These are phyloP conservation scores for Karalla daura DNA, from an alignment of 2,797 vertebrate genomes.

Conservation along the genomic window DNA sequence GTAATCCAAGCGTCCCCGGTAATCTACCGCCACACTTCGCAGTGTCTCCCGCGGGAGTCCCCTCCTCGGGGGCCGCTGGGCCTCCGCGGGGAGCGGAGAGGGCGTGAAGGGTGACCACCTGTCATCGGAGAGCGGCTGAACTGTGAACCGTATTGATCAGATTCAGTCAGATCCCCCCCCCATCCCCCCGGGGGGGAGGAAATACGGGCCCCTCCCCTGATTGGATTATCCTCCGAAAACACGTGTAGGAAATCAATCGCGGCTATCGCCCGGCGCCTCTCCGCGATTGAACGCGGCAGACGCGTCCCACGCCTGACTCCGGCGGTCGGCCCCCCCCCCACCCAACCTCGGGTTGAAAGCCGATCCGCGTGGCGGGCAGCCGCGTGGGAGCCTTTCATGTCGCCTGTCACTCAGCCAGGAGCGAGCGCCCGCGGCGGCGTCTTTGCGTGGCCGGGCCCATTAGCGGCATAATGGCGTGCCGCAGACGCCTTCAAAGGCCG, in stretches of 20 bases:
- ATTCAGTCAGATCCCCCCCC: constrained; percentile 27
- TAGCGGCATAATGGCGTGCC: neutral
- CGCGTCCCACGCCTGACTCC: no score
- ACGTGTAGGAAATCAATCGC: constrained; percentile 51
- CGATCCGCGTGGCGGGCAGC: constrained; percentile 24
- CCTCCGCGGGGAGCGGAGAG: no score
- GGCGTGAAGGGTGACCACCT: neutral
- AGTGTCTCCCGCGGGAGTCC: no score
- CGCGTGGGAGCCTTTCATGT: constrained; percentile 50
- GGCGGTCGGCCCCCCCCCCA: no score
- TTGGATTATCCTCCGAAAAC: constrained; percentile 47
- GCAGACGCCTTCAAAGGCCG: constrained; percentile 12
- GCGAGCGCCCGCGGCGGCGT: no score
- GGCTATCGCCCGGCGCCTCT: neutral
- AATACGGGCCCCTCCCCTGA: constrained; percentile 24
- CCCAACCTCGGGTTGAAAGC: no score
- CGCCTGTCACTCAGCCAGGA: constrained; percentile 63
- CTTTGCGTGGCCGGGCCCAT: constrained; percentile 19
- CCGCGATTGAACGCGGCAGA: no score
- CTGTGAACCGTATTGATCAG: constrained; percentile 66
- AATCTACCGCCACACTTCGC: neutral
- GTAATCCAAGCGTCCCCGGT: constrained; percentile 6
- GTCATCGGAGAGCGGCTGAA: constrained; percentile 30
- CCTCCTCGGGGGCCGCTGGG: constrained; percentile 2
- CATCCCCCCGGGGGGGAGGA: no score